Conservation (phyloP, 2,113 vertebrate species). For the Platysternon megacephalum region DNA sequence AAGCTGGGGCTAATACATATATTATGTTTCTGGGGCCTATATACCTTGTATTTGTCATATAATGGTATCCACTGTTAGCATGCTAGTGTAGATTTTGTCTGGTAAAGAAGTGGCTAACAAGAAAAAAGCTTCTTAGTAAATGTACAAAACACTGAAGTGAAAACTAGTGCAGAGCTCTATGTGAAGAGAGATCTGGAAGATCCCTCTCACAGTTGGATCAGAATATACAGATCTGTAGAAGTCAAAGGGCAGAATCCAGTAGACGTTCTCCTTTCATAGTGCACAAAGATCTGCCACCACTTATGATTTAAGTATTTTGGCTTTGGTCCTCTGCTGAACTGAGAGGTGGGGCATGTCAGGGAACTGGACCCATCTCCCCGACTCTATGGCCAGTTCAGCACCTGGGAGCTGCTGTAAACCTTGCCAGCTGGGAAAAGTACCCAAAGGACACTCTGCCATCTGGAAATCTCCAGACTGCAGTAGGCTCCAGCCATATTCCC, state of each 20-base stretch:
- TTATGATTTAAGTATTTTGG: neutral
- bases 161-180: neutral
- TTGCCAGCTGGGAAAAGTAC: neutral
- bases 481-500: neutral
- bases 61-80: neutral
- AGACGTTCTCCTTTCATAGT: conserved; percentile 38
- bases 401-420: neutral
- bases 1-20: neutral
- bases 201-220: neutral
- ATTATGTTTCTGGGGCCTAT: neutral
- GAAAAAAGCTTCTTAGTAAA: neutral
- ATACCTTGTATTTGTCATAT: neutral
- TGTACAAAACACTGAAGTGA: neutral
- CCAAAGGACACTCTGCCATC: neutral
- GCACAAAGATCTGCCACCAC: conserved; percentile 23
- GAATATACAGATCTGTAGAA: neutral
- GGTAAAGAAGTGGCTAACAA: neutral
- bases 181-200: neutral
- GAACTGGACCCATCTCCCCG: neutral
- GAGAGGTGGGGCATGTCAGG: neutral
- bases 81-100: neutral
- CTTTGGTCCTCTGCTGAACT: neutral
- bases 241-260: conserved; percentile 33
- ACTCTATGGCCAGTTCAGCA: neutral
- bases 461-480: neutral